phyloP scores from a whole-genome alignment of 2,888 invertebrate species.

The Phoenoteleia sp. region DNA sequence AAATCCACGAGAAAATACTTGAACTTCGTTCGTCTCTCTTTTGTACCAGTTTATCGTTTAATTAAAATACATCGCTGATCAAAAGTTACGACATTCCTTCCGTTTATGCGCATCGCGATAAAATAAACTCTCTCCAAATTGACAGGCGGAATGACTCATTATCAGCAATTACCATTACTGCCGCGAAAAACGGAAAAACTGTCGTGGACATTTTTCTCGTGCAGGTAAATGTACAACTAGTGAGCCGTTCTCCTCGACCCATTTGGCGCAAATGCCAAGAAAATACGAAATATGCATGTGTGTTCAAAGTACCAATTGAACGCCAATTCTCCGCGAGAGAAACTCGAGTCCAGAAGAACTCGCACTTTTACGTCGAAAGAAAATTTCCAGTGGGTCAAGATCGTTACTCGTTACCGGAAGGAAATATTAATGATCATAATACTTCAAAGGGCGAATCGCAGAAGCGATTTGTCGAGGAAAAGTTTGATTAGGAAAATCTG shows the following conservation, averaged over 20 bases:
- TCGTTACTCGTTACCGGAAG: conserved; percentile 19
- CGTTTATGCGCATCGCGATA: not conserved
- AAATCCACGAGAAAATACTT: not conserved
- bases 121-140: not conserved
- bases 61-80: not conserved
- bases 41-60: not conserved
- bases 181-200: conserved; percentile 11
- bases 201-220: conserved; percentile 1
- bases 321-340: conserved; percentile 34
- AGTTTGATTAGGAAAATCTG: too few relatives aligned
- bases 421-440: conserved; percentile 39
- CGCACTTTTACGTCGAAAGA: conserved; percentile 21
- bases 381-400: conserved; percentile 56
- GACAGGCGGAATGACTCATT: not conserved
- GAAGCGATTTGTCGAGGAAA: too few relatives aligned
- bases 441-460: not conserved
- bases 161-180: not conserved
- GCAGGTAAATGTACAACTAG: conserved; percentile 16
- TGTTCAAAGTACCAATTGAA: conserved; percentile 44
- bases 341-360: conserved; percentile 35
- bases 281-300: conserved; percentile 33
- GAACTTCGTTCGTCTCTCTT: not conserved
- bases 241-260: conserved; percentile 47
- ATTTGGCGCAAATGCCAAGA: conserved; percentile 49
- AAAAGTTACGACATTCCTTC: not conserved